Evolutionary conservation across 2,113 vertebrate species (phyloP), one percentile per base, ranked within the genome.

Genomic region (Mormoops blainvillei): DNA sequence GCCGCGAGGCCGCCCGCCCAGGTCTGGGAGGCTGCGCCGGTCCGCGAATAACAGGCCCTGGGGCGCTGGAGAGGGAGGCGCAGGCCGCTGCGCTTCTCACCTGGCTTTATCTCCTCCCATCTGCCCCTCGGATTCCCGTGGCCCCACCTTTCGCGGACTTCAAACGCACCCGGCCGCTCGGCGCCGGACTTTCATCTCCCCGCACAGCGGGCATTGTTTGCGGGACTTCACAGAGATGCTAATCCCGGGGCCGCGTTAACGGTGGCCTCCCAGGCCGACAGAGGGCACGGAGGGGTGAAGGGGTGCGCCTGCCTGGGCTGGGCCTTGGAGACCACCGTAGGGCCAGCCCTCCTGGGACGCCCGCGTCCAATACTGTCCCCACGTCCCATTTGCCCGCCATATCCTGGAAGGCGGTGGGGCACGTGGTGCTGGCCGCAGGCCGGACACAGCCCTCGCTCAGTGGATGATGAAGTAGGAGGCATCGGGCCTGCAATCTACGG

Each of bases 171-270:
- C 58, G 7, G 73, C 85, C 87, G 80, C 94, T 67, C 4, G 12
- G 68, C 26, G 56, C 67, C 52, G 15, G 7, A 89, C 93, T 97
- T 97, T 98, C 97, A 97, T 95, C 93, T 94, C 41, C 67, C 52
- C 3, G 68, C 86, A 84, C 91, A 65, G 95, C 88, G 67, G 88
- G 95, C 94, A 58, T 95, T 97, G 95, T 97, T 96, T 95, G 96
- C 26, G 43, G 97, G 87, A 95, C 97, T 97, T 98, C 95, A 97
- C 91, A 98, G 97, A 89, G 94, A 98, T 97, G 97, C 94, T 96
- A 97, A 98, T 97, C 91, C 86, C 18, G 4, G 84, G 71, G 76
- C 96, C 65, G 68, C 24, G 61, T 19, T 77, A 83, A 50, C 28
- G 38, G 43, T 26, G 38, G 68, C 87, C 76, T 2, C 38, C 22